Evolutionary conservation across 2,113 vertebrate genomes (phyloP), one percentile per base, ranked within the genome.

Genomic region (Raja brachyura): DNA sequence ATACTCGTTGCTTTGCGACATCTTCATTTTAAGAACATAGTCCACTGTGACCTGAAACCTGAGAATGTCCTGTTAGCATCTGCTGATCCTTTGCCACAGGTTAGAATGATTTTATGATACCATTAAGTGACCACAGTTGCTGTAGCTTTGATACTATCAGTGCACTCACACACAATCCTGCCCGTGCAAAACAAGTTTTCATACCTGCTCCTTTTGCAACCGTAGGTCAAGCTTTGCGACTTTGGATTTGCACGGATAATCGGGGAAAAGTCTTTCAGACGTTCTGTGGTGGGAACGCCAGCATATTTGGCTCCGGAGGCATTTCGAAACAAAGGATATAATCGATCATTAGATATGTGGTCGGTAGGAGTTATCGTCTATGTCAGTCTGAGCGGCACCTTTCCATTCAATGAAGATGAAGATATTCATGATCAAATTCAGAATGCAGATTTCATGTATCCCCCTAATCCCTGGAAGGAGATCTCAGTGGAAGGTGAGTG

Each of bases 401-500:
- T 99, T 93, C 98, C 98, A 0, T 99, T 99, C 94, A 99, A 99
- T 31, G 98, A 99, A 95, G 98, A 99, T 85, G 98, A 99, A 95
- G 98, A 99, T 93, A 99, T 99, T 93, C 98, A 99, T 0, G 98
- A 99, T 95, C 98, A 99, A 95, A 99, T 99, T 95, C 98, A 99
- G 95, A 99, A 99, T 90, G 98, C 98, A 8, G 98, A 97, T 94
- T 99, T 99, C 96, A 99, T 99, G 98, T 99, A 99, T 93, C 98
- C 98, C n/a, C 98, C 98, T 5, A 98, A 99, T 93, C 98, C 98
- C 48, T 99, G 98, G 98, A 99, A 99, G 94, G 98, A 99, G 94
- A 96, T 99, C 93, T 99, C 98, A 90, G 96, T 95, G 68, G 98
- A 99, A 97, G 98, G 98, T 99, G 96, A 25, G 93, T 83, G 31